These are phyloP conservation scores for Gerris lacustris DNA, from an alignment of 2,888 invertebrate genomes.

Conservation along the genomic window DNA sequence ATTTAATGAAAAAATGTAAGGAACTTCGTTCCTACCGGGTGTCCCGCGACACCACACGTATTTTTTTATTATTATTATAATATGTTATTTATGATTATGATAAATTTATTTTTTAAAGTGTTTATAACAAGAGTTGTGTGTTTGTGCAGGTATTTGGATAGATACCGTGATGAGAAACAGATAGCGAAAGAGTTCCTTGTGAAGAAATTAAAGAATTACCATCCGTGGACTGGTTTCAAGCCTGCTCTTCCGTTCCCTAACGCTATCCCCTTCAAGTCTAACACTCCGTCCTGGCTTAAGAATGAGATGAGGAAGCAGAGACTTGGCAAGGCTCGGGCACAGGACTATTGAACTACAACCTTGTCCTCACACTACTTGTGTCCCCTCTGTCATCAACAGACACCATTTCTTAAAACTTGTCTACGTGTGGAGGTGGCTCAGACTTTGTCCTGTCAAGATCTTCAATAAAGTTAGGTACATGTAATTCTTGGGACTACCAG, in stretches of 20 bases:
- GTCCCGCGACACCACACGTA: too few relatives aligned
- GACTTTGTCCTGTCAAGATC: too few relatives aligned
- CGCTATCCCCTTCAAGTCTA: conserved; percentile 46
- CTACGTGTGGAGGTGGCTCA: too few relatives aligned
- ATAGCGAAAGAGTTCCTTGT: conserved; percentile 77
- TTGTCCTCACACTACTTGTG: too few relatives aligned
- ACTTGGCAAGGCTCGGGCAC: conserved; percentile 60
- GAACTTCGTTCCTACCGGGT: too few relatives aligned
- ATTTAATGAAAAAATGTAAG: too few relatives aligned
- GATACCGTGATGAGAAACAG: conserved; percentile 80
- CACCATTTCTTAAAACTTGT: too few relatives aligned
- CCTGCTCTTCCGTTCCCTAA: conserved; percentile 58
- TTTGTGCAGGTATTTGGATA: conserved; percentile 65
- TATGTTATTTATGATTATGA: neutral
- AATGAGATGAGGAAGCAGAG: conserved; percentile 58
- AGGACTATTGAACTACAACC: conserved; percentile 44
- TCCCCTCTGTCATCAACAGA: too few relatives aligned
- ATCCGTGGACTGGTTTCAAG: conserved; percentile 65
- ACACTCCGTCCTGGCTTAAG: conserved; percentile 59
- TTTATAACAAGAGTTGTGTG: too few relatives aligned
- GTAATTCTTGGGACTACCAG: too few relatives aligned
- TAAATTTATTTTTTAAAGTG: too few relatives aligned
- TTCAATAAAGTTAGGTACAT: too few relatives aligned
- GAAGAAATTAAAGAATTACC: conserved; percentile 61
- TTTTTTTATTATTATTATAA: conserved; percentile 18